Evolutionary conservation across 2,888 invertebrate species (phyloP).

Genomic region (Pyrochroa serraticornis): DNA sequence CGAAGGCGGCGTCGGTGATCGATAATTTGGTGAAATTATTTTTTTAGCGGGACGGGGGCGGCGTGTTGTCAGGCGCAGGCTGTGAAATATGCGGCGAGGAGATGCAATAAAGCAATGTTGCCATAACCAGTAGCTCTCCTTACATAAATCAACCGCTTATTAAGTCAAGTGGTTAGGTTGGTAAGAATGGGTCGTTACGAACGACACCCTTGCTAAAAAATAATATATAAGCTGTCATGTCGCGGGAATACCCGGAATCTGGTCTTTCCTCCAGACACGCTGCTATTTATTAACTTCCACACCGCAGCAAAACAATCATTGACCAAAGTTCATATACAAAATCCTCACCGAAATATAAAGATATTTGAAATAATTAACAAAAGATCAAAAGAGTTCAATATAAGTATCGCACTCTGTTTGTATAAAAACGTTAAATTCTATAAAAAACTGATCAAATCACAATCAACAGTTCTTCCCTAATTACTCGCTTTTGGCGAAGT

Average conservation of each 20-base stretch:
- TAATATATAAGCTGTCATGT: slow-evolving; percentile 33
- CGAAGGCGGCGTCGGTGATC: neutral
- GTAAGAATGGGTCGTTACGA: slow-evolving; percentile 42
- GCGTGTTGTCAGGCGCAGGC: slow-evolving; percentile 37
- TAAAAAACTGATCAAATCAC: too few species aligned
- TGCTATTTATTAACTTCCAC: too few species aligned
- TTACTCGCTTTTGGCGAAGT: too few species aligned
- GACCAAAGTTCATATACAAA: too few species aligned
- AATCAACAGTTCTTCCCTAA: too few species aligned
- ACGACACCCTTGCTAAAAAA: slow-evolving; percentile 36
- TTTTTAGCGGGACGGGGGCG: slow-evolving; percentile 5
- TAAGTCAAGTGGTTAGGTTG: slow-evolving; percentile 57
- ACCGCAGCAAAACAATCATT: too few species aligned
- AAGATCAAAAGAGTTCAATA: too few species aligned
- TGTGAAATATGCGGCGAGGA: slow-evolving; percentile 32
- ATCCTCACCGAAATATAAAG: too few species aligned
- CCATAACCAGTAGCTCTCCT: slow-evolving; percentile 55
- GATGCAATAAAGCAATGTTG: slow-evolving; percentile 54
- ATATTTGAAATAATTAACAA: too few species aligned
- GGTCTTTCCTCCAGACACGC: neutral
- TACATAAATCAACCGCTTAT: slow-evolving; percentile 58
- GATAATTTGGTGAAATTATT: slow-evolving; percentile 19
- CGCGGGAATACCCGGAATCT: slow-evolving; percentile 5
- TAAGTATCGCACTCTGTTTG: too few species aligned
- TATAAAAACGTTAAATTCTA: too few species aligned